phyloP scores from a whole-genome alignment of 1,140 invertebrate genomes.

The Thaumetopoea pityocampa region DNA sequence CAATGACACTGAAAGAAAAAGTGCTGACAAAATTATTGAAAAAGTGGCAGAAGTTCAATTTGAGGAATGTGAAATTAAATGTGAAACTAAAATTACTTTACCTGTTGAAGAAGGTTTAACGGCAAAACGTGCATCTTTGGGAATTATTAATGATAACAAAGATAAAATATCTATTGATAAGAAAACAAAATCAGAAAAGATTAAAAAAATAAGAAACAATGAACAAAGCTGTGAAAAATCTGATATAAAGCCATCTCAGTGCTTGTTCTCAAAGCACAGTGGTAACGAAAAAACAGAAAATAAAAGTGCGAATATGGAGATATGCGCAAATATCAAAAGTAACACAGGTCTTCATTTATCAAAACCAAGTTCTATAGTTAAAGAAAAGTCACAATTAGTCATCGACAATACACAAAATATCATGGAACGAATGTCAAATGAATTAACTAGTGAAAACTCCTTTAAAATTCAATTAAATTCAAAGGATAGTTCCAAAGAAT shows the following conservation, averaged over 20 bases:
- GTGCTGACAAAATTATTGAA: too few relatives aligned
- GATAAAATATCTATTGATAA: slow-evolving; percentile 1
- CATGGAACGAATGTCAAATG: too few relatives aligned
- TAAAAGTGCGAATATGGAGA: too few relatives aligned
- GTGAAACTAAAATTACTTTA: too few relatives aligned
- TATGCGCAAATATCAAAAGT: neutral
- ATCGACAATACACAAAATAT: too few relatives aligned
- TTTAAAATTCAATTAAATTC: too few relatives aligned
- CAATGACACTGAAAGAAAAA: too few relatives aligned
- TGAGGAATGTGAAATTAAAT: too few relatives aligned
- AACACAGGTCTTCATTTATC: neutral
- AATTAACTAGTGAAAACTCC: too few relatives aligned
- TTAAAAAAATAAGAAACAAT: slow-evolving; percentile 1
- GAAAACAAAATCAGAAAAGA: slow-evolving; percentile 14
- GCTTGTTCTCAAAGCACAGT: neutral
- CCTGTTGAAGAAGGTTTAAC: neutral
- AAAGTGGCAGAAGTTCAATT: too few relatives aligned
- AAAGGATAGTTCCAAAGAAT: too few relatives aligned
- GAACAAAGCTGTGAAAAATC: neutral
- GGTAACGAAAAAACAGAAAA: neutral
- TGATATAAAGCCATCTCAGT: neutral
- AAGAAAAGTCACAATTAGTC: too few relatives aligned
- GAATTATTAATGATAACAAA: neutral
- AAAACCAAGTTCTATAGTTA: neutral
- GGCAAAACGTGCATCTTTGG: slow-evolving; percentile 9